Conservation (phyloP, 2,888 invertebrate genomes). For the Lucinisca nassula region DNA sequence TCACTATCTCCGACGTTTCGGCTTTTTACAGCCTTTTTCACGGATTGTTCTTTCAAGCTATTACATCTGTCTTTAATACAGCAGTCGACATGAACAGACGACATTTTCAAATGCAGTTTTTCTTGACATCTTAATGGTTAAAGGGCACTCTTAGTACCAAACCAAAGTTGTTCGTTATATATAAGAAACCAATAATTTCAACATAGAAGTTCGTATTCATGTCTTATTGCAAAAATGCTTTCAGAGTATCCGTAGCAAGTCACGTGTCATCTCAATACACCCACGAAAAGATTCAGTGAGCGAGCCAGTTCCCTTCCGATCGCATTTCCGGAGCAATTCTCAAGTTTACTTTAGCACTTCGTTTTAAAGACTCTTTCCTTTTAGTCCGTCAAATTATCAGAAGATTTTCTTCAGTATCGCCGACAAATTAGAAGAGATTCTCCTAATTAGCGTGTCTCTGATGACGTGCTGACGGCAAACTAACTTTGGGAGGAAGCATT, state of each 20-base stretch:
- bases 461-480: not conserved
- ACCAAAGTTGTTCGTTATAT: too few species aligned
- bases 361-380: constrained; percentile 31
- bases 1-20: too few species aligned
- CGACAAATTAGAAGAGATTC: constrained; percentile 33
- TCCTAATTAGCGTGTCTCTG: constrained; percentile 18
- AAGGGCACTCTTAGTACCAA: too few species aligned
- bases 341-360: constrained; percentile 40
- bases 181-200: too few species aligned
- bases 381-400: constrained; percentile 27
- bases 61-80: too few species aligned
- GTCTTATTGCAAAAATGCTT: not conserved
- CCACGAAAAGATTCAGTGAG: not conserved
- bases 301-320: constrained; percentile 11
- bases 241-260: not conserved
- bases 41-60: too few species aligned
- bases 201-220: too few species aligned
- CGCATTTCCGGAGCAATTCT: constrained; percentile 39
- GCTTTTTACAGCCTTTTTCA: too few species aligned
- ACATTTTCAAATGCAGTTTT: too few species aligned
- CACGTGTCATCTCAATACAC: not conserved
- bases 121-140: too few species aligned
- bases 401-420: constrained; percentile 17
- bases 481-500: not conserved
- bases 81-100: too few species aligned